These are phyloP conservation scores for Lissocephala sabroskyi DNA, from an alignment of 2,888 invertebrate species.

Conservation along the genomic window DNA sequence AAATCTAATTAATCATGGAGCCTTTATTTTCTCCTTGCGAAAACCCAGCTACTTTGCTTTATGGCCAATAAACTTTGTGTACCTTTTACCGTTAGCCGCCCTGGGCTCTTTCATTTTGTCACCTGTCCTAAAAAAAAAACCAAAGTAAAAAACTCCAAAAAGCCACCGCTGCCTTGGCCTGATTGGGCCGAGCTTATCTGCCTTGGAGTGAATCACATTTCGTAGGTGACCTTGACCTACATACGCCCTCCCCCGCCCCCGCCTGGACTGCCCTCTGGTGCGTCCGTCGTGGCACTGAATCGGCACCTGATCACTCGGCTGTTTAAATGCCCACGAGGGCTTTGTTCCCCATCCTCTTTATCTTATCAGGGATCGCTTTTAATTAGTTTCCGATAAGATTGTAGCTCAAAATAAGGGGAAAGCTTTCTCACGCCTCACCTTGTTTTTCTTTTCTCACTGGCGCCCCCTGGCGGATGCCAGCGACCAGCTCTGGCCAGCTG, in stretches of 20 bases:
- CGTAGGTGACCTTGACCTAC: background rate
- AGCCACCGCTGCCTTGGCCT: too few species aligned
- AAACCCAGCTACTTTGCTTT: too few species aligned
- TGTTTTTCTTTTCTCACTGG: background rate
- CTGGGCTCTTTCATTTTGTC: conserved; percentile 31
- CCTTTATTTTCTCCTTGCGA: too few species aligned
- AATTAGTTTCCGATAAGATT: conserved; percentile 20
- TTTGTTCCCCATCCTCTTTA: background rate
- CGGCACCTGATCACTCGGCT: background rate
- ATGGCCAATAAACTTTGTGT: conserved; percentile 29
- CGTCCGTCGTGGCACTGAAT: conserved; percentile 23
- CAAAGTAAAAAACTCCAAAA: too few species aligned
- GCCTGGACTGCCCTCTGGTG: background rate
- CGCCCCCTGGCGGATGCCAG: conserved; percentile 2
- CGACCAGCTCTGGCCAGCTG: background rate
- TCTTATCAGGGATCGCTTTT: conserved; percentile 20
- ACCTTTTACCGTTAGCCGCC: conserved; percentile 24
- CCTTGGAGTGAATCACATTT: too few species aligned
- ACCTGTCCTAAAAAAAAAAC: conserved; percentile 6
- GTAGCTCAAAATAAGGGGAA: background rate
- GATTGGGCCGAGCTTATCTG: too few species aligned
- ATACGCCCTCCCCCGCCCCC: too few species aligned
- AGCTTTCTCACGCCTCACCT: background rate
- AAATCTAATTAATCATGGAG: conserved; percentile 44
- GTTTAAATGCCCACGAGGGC: background rate